A percentile compares a stretch with the other conserved stretches of the same genome.
phyloP scores from a whole-genome alignment of 2,113 vertebrate species.

The Microtus richardsoni region DNA sequence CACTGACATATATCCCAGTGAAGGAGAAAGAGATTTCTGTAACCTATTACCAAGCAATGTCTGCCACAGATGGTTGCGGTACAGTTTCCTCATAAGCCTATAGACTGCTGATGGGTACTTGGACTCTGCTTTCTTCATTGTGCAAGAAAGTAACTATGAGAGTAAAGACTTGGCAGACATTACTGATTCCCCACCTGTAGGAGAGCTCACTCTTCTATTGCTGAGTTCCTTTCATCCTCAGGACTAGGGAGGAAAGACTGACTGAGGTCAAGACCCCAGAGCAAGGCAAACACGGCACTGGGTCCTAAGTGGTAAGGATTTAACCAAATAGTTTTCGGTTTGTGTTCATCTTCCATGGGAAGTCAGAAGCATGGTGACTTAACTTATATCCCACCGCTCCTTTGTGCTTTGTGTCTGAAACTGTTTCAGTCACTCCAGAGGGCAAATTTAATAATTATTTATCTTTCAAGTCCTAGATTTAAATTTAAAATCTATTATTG shows the following conservation, averaged over 20 bases:
- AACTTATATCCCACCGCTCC: not conserved
- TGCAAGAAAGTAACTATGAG: not conserved
- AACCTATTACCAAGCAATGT: not conserved
- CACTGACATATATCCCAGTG: too few species aligned
- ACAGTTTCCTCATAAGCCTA: not conserved
- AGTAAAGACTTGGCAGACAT: not conserved
- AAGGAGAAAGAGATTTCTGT: not conserved
- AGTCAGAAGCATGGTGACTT: not conserved
- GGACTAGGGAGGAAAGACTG: not conserved
- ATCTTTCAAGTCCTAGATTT: conserved; percentile 3
- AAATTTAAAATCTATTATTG: not conserved
- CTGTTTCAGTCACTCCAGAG: not conserved
- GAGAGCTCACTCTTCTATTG: not conserved
- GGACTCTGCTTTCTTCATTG: not conserved
- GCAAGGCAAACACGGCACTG: not conserved
- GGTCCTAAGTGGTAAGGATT: not conserved
- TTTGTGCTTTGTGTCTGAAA: conserved; percentile 14
- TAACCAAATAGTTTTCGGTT: not conserved
- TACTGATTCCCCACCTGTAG: conserved; percentile 7
- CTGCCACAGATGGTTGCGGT: not conserved
- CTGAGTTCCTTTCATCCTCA: conserved; percentile 1
- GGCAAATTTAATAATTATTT: not conserved
- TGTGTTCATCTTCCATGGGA: not conserved
- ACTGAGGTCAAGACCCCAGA: not conserved
- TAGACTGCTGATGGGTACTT: not conserved